Evolutionary conservation across 2,797 vertebrate genomes (phyloP).

Genomic region (Spheniscus humboldti): DNA sequence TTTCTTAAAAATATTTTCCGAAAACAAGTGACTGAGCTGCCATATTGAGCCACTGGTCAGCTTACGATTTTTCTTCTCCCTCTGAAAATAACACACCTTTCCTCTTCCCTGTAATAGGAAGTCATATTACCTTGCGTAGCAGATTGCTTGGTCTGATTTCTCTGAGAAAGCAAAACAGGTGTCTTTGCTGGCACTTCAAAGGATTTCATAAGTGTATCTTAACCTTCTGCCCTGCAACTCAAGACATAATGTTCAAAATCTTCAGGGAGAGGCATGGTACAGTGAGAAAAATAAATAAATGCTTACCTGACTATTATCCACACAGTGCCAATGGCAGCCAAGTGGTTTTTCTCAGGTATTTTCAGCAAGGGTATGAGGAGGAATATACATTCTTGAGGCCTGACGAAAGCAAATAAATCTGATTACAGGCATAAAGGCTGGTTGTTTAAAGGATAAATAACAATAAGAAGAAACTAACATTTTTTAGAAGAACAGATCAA

Average conservation of each 20-base stretch:
- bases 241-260: not conserved
- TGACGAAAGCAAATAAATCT: not conserved
- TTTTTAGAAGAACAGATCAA: not conserved
- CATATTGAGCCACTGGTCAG: not conserved
- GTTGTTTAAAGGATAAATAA: not conserved
- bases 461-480: not conserved
- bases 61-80: not conserved
- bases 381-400: not conserved
- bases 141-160: not conserved
- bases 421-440: not conserved
- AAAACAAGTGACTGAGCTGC: not conserved
- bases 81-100: slow-evolving; percentile 5
- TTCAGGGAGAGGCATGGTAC: not conserved
- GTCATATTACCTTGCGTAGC: not conserved
- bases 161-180: not conserved
- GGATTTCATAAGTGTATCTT: not conserved
- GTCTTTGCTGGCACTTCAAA: not conserved
- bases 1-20: slow-evolving; percentile 24
- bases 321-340: not conserved
- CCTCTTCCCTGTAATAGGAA: not conserved
- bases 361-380: not conserved
- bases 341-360: not conserved
- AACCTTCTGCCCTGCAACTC: not conserved
- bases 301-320: not conserved
- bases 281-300: not conserved